These are phyloP conservation scores for Horisme vitalbata DNA, from an alignment of 2,888 invertebrate species.

Conservation along the genomic window DNA sequence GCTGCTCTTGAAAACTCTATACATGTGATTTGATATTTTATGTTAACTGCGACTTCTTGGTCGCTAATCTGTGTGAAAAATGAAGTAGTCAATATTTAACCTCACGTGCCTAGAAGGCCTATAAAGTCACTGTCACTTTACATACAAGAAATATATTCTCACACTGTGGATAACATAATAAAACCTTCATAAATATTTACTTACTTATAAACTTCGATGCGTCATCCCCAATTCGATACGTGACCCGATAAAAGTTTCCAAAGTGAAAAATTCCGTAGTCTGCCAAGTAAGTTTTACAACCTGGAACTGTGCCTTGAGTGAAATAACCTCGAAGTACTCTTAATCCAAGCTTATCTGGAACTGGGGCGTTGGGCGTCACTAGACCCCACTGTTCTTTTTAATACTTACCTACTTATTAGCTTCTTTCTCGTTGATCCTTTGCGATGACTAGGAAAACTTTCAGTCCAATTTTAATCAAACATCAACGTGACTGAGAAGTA, in stretches of 20 bases:
- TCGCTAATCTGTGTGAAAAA: conserved; percentile 12
- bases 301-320: conserved; percentile 23
- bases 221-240: conserved; percentile 1
- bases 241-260: conserved; percentile 22
- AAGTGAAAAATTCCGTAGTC: conserved; percentile 24
- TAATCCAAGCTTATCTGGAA: conserved; percentile 43
- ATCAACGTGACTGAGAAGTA: too few species aligned
- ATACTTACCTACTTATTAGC: conserved; percentile 28
- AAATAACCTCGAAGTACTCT: conserved; percentile 36
- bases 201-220: not conserved
- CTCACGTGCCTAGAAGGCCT: conserved; percentile 11
- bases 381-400: conserved; percentile 27
- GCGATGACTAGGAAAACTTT: conserved; percentile 17
- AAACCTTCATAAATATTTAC: conserved; percentile 8
- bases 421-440: conserved; percentile 21
- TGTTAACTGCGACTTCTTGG: not conserved
- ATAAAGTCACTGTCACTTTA: too few species aligned
- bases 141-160: conserved; percentile 19
- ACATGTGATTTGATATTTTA: not conserved
- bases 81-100: conserved; percentile 22
- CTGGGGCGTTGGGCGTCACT: conserved; percentile 33
- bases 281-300: conserved; percentile 14
- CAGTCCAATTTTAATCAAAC: conserved; percentile 21
- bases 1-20: too few species aligned
- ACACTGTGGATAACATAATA: conserved; percentile 10